Evolutionary conservation across 1,140 invertebrate genomes (phyloP).

Genomic region (Nymphalis io): DNA sequence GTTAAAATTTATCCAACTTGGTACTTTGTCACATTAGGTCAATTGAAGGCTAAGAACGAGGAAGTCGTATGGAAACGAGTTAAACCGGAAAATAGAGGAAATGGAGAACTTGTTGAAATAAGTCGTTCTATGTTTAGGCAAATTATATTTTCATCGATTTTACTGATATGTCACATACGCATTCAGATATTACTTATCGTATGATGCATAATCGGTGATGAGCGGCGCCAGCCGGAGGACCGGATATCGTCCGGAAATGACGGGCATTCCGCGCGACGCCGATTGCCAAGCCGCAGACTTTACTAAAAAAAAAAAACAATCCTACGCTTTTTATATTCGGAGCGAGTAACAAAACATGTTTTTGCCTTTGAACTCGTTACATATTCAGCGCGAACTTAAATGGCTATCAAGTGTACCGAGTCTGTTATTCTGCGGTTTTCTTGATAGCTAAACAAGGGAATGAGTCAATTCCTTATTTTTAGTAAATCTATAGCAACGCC

Average conservation of each 20-base stretch:
- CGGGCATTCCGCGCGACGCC: conserved; percentile 74
- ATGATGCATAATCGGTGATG: conserved; percentile 51
- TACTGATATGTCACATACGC: conserved; percentile 6
- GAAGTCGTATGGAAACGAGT: conserved; percentile 35
- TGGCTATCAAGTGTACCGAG: conserved; percentile 19
- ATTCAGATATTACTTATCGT: conserved; percentile 34
- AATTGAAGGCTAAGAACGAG: conserved; percentile 44
- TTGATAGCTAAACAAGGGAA: conserved; percentile 16
- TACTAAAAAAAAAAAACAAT: conserved; percentile 50
- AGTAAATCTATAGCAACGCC: conserved; percentile 2
- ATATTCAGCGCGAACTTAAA: conserved; percentile 32
- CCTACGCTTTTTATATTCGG: conserved; percentile 30
- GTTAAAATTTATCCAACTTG: background rate
- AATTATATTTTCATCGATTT: conserved; percentile 8
- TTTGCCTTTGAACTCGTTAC: conserved; percentile 30
- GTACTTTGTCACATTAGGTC: conserved; percentile 18
- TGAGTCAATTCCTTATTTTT: conserved; percentile 25
- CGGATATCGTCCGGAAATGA: conserved; percentile 79
- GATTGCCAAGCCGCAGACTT: conserved; percentile 59
- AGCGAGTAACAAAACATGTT: conserved; percentile 41
- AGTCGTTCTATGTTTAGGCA: conserved; percentile 4
- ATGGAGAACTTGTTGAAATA: conserved; percentile 11
- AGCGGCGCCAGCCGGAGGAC: conserved; percentile 54
- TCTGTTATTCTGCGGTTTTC: conserved; percentile 32
- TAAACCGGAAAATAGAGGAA: conserved; percentile 46